Percentiles rank a stretch among this genome's conserved stretches.
These are phyloP conservation scores for Drosophila ananassae DNA, from an alignment of 1,140 invertebrate genomes.

Conservation along the genomic window DNA sequence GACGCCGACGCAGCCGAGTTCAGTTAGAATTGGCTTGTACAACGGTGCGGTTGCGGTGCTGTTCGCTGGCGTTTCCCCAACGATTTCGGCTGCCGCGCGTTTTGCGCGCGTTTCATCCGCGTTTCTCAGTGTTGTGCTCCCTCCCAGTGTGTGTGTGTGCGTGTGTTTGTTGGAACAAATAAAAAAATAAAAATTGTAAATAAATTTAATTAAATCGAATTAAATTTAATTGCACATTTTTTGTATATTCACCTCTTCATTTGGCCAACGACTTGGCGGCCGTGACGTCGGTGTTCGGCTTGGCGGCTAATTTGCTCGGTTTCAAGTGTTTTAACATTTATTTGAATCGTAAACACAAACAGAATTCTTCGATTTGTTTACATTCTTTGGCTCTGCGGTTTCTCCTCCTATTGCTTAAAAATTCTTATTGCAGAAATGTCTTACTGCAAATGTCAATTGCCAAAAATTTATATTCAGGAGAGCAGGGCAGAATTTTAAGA, in stretches of 20 bases:
- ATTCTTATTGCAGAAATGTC: conserved; percentile 52
- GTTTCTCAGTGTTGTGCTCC: conserved; percentile 41
- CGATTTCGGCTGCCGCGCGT: conserved; percentile 39
- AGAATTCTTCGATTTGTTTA: conserved; percentile 43
- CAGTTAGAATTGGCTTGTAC: conserved; percentile 75
- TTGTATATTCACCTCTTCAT: conserved; percentile 24
- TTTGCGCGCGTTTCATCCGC: conserved; percentile 43
- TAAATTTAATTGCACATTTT: conserved; percentile 48
- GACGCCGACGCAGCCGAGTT: conserved; percentile 67
- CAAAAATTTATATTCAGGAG: not conserved
- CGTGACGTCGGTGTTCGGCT: conserved; percentile 39
- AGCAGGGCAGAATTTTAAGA: not conserved
- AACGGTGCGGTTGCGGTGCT: conserved; percentile 60
- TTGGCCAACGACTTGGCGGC: conserved; percentile 30
- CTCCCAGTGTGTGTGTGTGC: conserved; percentile 2
- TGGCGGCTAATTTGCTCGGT: conserved; percentile 36
- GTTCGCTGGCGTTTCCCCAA: conserved; percentile 19
- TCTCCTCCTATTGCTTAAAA: conserved; percentile 22
- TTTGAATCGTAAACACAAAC: conserved; percentile 39
- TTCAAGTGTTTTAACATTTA: conserved; percentile 60
- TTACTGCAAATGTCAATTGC: conserved; percentile 51
- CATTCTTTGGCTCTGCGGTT: conserved; percentile 26
- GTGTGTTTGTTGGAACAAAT: conserved; percentile 13
- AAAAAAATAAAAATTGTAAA: conserved; percentile 29
- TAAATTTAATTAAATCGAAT: conserved; percentile 52